phyloP scores from a whole-genome alignment of 2,888 invertebrate genomes.

The Asteroscopus sphinx region DNA sequence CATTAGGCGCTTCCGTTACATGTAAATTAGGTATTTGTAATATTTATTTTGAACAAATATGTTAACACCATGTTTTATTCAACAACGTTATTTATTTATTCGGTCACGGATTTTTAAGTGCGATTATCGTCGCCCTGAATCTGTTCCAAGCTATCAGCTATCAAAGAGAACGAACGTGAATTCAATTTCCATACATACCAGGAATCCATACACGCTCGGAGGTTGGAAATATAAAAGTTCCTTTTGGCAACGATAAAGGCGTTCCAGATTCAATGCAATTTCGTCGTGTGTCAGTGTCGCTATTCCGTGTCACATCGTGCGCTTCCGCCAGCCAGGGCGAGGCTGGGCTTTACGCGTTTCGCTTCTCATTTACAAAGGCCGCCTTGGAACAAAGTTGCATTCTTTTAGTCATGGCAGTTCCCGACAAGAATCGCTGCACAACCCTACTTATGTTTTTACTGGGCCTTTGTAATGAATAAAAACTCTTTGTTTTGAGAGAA shows the following conservation, averaged over 20 bases:
- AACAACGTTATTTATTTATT: slow-evolving; percentile 45
- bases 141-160: slow-evolving; percentile 14
- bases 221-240: slow-evolving; percentile 47
- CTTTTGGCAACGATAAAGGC: slow-evolving; percentile 58
- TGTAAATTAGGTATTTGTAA: slow-evolving; percentile 58
- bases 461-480: slow-evolving; percentile 65
- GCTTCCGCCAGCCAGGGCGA: slow-evolving; percentile 53
- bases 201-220: slow-evolving; percentile 26
- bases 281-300: slow-evolving; percentile 62
- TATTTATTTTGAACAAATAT: slow-evolving; percentile 59
- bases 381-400: slow-evolving; percentile 64
- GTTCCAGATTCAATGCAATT: slow-evolving; percentile 67
- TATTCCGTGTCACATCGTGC: slow-evolving; percentile 61
- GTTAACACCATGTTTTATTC: slow-evolving; percentile 60
- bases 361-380: slow-evolving; percentile 65
- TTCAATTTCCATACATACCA: slow-evolving; percentile 47
- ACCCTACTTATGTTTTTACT: slow-evolving; percentile 63
- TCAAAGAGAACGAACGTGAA: slow-evolving; percentile 37
- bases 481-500: slow-evolving; percentile 65
- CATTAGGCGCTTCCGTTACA: slow-evolving; percentile 67
- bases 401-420: slow-evolving; percentile 60
- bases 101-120: slow-evolving; percentile 30
- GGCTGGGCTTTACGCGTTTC: slow-evolving; percentile 56
- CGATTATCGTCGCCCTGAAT: slow-evolving; percentile 19
- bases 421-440: slow-evolving; percentile 59